A percentile compares a stretch with the other conserved stretches of the same genome.
Conservation (phyloP, 1,140 invertebrate genomes). For the Drosophila tsacasi region DNA sequence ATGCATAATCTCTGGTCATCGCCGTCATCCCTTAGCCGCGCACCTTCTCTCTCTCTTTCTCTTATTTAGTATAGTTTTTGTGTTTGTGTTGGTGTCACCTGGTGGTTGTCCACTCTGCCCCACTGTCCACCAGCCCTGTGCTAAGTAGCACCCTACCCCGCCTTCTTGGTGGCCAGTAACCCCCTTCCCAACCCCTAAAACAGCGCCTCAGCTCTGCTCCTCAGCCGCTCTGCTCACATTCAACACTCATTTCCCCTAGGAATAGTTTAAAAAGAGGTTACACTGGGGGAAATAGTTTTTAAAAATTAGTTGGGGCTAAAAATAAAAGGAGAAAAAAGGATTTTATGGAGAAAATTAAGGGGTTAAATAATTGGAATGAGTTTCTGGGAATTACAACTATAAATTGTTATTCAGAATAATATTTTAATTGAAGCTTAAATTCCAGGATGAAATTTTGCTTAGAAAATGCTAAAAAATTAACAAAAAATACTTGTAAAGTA, state of each 20-base stretch:
- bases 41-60: slow-evolving; percentile 33
- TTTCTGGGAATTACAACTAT: neutral
- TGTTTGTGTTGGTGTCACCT: slow-evolving; percentile 52
- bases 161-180: neutral
- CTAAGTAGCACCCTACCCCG: slow-evolving; percentile 21
- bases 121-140: slow-evolving; percentile 35
- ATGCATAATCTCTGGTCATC: slow-evolving; percentile 81
- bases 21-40: slow-evolving; percentile 72
- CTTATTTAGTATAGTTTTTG: neutral
- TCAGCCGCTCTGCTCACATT: slow-evolving; percentile 39
- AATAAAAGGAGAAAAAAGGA: neutral
- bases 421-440: neutral
- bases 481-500: neutral
- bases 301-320: neutral
- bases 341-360: neutral
- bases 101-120: slow-evolving; percentile 63
- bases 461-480: neutral
- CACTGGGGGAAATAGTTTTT: slow-evolving; percentile 1
- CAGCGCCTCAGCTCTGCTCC: slow-evolving; percentile 27
- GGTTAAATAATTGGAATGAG: neutral
- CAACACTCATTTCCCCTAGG: slow-evolving; percentile 76
- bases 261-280: slow-evolving; percentile 53
- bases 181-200: slow-evolving; percentile 9
- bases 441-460: neutral
- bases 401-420: neutral